phyloP scores from a whole-genome alignment of 2,113 vertebrate genomes.

The Phoxinus phoxinus region DNA sequence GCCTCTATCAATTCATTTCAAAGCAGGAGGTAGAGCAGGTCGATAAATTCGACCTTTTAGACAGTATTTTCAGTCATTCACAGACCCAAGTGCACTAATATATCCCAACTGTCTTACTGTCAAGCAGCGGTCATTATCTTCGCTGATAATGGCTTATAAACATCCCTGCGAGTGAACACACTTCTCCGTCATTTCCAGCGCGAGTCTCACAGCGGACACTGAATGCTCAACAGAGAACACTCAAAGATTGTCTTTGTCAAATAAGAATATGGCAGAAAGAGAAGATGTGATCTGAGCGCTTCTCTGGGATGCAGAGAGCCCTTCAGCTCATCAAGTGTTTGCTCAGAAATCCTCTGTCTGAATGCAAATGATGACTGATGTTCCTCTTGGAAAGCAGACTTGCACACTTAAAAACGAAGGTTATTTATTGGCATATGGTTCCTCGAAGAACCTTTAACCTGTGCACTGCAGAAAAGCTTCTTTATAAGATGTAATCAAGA shows the following conservation, averaged over 20 bases:
- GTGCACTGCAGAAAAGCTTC: too few relatives aligned
- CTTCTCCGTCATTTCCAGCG: not conserved
- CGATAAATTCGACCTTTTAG: conserved; percentile 12
- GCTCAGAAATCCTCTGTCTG: not conserved
- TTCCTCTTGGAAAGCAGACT: not conserved
- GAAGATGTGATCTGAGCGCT: not conserved
- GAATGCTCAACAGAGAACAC: not conserved
- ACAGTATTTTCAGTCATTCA: conserved; percentile 21
- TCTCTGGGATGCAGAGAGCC: not conserved
- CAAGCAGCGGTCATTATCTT: not conserved
- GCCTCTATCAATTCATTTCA: conserved; percentile 1
- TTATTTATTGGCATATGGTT: too few relatives aligned
- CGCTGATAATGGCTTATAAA: conserved; percentile 13
- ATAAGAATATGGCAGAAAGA: not conserved
- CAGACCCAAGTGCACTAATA: conserved; percentile 11
- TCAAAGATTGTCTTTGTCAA: not conserved
- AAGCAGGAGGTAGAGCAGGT: conserved; percentile 7
- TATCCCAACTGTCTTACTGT: not conserved
- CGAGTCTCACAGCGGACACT: not conserved
- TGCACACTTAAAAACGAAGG: too few relatives aligned
- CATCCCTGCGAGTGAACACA: not conserved
- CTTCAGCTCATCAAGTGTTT: not conserved
- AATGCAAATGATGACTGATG: not conserved
- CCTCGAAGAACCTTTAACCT: too few relatives aligned
- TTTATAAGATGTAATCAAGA: too few relatives aligned